phyloP scores from a whole-genome alignment of 1,140 invertebrate species.

The Orius laevigatus region DNA sequence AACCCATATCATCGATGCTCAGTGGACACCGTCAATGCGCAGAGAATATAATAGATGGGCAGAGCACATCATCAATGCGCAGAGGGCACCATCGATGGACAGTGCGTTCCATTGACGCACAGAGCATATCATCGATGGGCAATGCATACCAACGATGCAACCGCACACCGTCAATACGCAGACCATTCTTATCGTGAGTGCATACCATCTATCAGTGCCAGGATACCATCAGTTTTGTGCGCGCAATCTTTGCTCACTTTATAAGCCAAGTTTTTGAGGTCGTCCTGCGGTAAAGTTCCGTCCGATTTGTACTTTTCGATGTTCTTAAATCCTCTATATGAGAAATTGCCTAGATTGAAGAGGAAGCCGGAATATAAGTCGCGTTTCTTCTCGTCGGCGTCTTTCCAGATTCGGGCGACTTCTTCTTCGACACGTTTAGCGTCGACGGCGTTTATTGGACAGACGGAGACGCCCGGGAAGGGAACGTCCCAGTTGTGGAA shows the following conservation, averaged over 20 bases:
- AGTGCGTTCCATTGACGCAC: too few species aligned
- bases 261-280: conserved; percentile 14
- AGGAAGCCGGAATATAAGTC: conserved; percentile 22
- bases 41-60: too few species aligned
- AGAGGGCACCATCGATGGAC: too few species aligned
- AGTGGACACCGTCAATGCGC: too few species aligned
- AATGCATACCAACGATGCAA: too few species aligned
- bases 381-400: conserved; percentile 9
- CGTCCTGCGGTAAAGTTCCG: conserved; percentile 14
- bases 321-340: conserved; percentile 24
- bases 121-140: too few species aligned
- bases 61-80: too few species aligned
- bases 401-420: background rate
- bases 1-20: too few species aligned
- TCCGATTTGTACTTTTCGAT: conserved; percentile 26
- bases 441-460: conserved; percentile 35
- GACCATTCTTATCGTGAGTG: too few species aligned
- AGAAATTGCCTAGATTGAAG: conserved; percentile 25
- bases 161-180: too few species aligned
- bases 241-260: conserved; percentile 14
- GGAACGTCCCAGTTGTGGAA: conserved; percentile 57
- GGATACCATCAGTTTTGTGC: too few species aligned
- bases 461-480: conserved; percentile 49
- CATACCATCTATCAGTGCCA: too few species aligned
- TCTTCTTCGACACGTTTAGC: background rate